Base-by-base conservation (phyloP, 2,888 invertebrate species). In the Unio pictorum region DNA sequence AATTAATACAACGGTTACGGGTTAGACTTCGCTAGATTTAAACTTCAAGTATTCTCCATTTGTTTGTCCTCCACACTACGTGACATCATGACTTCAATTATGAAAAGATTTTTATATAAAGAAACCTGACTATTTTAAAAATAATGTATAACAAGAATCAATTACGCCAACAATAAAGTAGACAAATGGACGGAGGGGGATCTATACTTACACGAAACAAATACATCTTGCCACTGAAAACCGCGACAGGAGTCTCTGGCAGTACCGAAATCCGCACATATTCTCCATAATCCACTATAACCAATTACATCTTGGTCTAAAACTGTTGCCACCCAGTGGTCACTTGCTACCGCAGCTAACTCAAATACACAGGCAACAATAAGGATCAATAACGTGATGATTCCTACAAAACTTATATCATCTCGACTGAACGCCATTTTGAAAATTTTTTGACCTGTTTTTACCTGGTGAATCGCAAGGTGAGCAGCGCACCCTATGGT, bases 201-300 rank as follows among this genome's bases (percentile, higher is more conserved):
- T 20, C 4, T 20, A 58, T 20, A 75, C 81, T 75, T 78, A 81
- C 81, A 80, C 23, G 80, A 80, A 58, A 80, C 79, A 61, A 80
- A 80, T 20, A 71, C 69, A 66, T 81, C 81, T 62, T 75, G 76
- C 81, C 81, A 81, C n/a, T 74, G 62, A 63, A 81, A 81, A n/a
- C 72, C 76, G 17, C 73, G 66, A 64, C 81, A 81, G 26, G 72
- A 64, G 58, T 73, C 76, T 30, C 68, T 61, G n/a, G 69, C 67
- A 20, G 64, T 60, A 15, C 69, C 75, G 34, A 77, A 68, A 62
- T 81, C 72, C 5, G 78, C 70, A 69, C 81, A 81, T 6, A 72
- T 78, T 55, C 75, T 74, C 81, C 81, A 81, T 20, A 81, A 65
- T 20, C 81, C 81, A 34, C 68, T 73, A 62, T 73, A 81, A 45